phyloP scores from a whole-genome alignment of 2,888 invertebrate species.

The Rhogogaster chlorosoma region DNA sequence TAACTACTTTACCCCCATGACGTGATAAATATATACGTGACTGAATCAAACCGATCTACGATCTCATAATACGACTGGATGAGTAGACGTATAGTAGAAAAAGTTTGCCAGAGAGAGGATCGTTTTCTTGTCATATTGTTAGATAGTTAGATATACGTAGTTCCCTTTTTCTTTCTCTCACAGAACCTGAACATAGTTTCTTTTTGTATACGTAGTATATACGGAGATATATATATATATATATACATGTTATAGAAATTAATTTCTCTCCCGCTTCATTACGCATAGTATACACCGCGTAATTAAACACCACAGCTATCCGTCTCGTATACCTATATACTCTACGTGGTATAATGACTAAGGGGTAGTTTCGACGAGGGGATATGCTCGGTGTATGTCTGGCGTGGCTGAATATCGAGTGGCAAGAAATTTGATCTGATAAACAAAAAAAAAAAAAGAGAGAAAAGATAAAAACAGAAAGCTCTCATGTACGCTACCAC shows the following conservation, averaged over 20 bases:
- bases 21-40: neutral
- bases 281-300: slow-evolving; percentile 1
- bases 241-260: neutral
- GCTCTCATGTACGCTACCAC: neutral
- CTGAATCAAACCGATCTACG: neutral
- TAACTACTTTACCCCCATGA: neutral
- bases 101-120: neutral
- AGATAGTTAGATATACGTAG: too few relatives aligned
- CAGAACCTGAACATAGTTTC: too few relatives aligned
- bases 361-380: neutral
- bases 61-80: neutral
- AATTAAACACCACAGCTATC: slow-evolving; percentile 26
- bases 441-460: neutral
- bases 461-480: neutral
- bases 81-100: neutral
- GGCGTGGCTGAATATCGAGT: slow-evolving; percentile 30
- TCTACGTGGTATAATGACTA: neutral
- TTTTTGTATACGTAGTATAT: too few relatives aligned
- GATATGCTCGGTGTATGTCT: neutral
- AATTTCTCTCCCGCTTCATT: neutral
- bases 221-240: too few relatives aligned
- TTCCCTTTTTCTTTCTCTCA: too few relatives aligned
- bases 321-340: neutral
- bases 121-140: neutral
- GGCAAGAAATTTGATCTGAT: slow-evolving; percentile 40